Base-by-base conservation (phyloP, 2,888 invertebrate species). In the Sisyra nigra region DNA sequence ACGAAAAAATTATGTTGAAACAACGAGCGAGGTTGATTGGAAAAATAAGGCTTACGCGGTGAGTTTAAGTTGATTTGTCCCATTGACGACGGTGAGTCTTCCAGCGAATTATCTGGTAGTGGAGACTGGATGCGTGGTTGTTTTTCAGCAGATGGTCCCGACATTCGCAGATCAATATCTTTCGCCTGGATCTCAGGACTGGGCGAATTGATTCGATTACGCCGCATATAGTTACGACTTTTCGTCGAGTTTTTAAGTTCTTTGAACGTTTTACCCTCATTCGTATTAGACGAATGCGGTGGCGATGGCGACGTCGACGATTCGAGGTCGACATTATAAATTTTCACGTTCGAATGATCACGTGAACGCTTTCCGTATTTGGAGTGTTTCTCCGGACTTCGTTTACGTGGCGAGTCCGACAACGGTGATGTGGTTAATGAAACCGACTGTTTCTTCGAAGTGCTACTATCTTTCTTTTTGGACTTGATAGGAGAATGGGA, bases 141-240 rank as follows among this genome's bases (percentile, higher is more conserved):
- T 50, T 65, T 64, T 48, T 64, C 64, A 9, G 61, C 59, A 4
- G 61, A 60, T 33, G 51, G 60, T 17, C 48, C 46, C 29, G 51
- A 48, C n/a, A 58, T 42, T 33, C 65, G 54, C 13, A 65, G 53
- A 52, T 66, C 66, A 35, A 62, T 59, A 51, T 66, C 66, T 19
- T 45, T 46, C 9, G 48, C 48, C 42, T 52, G 54, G 7, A 44
- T 43, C 7, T 71, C 71, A 24, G 72, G 75, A 58, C 72, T 77
- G 53, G 68, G 66, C 18, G 71, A 73, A 50, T 66, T 67, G 48
- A 72, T 71, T 49, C 71, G 66, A 58, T 78, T 77, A 44, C 79
- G 67, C 44, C 78, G 65, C 57, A 77, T 68, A 65, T 80, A 80
- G 57, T 73, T 72, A 44, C 76, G 67, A 53, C 71, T 71, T 61